phyloP scores from a whole-genome alignment of 1,140 invertebrate species.

The Paramacrobiotus metropolitanus region DNA sequence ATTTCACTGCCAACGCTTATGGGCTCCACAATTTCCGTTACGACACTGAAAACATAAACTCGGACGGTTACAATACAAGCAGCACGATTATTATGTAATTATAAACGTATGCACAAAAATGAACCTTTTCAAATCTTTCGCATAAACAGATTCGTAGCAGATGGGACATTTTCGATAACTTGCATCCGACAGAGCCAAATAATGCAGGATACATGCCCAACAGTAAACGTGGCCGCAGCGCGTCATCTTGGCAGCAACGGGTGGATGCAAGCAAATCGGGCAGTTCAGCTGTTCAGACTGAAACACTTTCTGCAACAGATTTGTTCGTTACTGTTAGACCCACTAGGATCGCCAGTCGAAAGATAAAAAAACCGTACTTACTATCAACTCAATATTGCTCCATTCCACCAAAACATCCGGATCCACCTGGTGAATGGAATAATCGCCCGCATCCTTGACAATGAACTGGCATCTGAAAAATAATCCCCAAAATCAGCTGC shows the following conservation, averaged over 20 bases:
- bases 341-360: background rate
- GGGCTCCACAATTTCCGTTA: constrained; percentile 30
- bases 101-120: constrained; percentile 4
- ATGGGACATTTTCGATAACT: constrained; percentile 56
- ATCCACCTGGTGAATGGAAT: constrained; percentile 43
- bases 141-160: constrained; percentile 49
- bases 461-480: constrained; percentile 74
- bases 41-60: constrained; percentile 26
- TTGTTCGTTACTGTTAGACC: background rate
- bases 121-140: constrained; percentile 55
- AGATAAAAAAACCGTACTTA: constrained; percentile 26
- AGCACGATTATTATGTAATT: background rate
- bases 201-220: constrained; percentile 82
- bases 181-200: constrained; percentile 56
- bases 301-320: constrained; percentile 19
- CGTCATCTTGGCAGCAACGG: constrained; percentile 65
- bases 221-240: constrained; percentile 85
- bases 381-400: constrained; percentile 71
- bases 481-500: constrained; percentile 13
- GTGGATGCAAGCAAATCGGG: constrained; percentile 66
- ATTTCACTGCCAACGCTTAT: constrained; percentile 43
- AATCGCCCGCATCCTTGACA: constrained; percentile 51
- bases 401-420: constrained; percentile 74
- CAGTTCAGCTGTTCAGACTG: constrained; percentile 42
- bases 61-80: background rate